Evolutionary conservation across 2,113 vertebrate species (phyloP).

Genomic region (Callithrix jacchus): DNA sequence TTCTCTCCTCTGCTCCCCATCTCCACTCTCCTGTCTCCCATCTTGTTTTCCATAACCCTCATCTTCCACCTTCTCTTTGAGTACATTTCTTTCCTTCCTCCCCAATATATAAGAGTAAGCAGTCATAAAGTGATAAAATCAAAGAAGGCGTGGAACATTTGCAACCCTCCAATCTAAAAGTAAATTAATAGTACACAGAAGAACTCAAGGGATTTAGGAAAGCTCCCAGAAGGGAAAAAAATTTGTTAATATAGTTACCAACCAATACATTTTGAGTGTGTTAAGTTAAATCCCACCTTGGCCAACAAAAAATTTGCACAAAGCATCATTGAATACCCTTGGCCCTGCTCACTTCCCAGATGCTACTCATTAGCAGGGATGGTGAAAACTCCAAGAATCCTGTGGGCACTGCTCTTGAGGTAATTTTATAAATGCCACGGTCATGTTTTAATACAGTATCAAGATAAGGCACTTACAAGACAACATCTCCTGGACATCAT

Average conservation of each 20-base stretch:
- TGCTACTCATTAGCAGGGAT: constrained; percentile 51
- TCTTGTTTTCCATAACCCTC: neutral
- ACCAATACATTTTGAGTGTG: constrained; percentile 27
- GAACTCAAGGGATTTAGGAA: constrained; percentile 18
- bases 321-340: constrained; percentile 41
- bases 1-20: neutral
- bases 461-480: constrained; percentile 42
- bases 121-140: neutral
- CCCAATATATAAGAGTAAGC: neutral
- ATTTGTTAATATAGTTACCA: constrained; percentile 58
- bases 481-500: constrained; percentile 58
- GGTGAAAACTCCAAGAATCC: neutral
- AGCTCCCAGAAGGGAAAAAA: neutral
- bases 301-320: constrained; percentile 50
- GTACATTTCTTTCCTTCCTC: neutral
- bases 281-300: constrained; percentile 55
- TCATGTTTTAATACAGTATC: constrained; percentile 46
- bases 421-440: constrained; percentile 61
- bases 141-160: neutral
- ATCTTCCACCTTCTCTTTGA: neutral
- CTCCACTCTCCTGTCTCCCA: neutral
- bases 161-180: constrained; percentile 17
- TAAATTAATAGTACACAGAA: constrained; percentile 47
- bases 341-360: neutral
- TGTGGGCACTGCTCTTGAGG: neutral